Percentiles rank a stretch among this genome's conserved stretches.
Conservation (phyloP, 2,113 vertebrate species). For the Petrocephalus microphthalmus region DNA sequence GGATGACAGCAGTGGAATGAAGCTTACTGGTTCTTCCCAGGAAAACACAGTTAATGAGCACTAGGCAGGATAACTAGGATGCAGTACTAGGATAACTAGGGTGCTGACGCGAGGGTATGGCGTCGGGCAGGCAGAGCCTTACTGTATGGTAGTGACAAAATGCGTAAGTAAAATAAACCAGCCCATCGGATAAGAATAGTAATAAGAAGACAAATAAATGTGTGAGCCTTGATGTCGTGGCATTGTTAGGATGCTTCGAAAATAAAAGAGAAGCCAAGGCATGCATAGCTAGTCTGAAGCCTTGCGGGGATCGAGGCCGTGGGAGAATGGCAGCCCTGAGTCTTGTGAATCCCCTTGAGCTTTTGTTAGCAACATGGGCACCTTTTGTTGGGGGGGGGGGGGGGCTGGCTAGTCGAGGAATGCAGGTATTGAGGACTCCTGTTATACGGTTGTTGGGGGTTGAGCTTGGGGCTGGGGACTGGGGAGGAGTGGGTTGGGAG, state of each 20-base stretch:
- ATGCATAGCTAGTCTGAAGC: neutral
- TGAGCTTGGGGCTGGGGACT: neutral
- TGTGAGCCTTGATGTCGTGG: neutral
- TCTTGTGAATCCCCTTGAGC: neutral
- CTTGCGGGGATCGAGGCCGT: neutral
- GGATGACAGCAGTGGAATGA: conserved; percentile 97
- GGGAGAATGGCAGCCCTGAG: neutral
- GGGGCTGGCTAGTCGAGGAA: neutral
- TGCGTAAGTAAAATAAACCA: conserved; percentile 39
- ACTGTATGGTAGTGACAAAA: conserved; percentile 47
- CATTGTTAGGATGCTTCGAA: neutral
- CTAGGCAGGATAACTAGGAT: conserved; percentile 49
- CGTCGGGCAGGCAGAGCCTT: conserved; percentile 30
- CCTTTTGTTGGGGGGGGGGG: neutral
- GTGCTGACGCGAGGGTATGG: conserved; percentile 58
- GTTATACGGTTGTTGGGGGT: neutral
- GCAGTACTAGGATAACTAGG: conserved; percentile 46
- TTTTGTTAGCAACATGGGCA: neutral
- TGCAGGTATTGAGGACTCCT: neutral
- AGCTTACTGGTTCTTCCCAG: conserved; percentile 80
- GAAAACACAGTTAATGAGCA: conserved; percentile 78
- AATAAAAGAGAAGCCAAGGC: neutral
- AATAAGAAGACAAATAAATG: neutral
- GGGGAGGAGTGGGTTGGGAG: neutral
- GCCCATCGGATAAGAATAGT: conserved; percentile 39